Evolutionary conservation across 1,140 invertebrate species (phyloP).

Genomic region (Spodoptera litura): DNA sequence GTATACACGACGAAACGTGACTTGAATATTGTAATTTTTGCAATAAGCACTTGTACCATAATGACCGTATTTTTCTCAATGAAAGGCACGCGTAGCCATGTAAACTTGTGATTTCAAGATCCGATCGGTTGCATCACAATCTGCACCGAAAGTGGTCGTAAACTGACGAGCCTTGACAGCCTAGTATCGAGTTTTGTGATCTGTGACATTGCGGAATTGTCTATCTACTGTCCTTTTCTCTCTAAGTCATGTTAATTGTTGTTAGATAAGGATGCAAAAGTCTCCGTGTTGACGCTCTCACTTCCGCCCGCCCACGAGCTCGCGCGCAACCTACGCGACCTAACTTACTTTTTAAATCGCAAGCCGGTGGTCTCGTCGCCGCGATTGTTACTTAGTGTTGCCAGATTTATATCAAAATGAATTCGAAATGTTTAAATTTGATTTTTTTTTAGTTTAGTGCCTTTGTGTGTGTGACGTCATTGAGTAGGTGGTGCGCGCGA

Average conservation of each 20-base stretch:
- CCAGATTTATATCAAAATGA: conserved; percentile 55
- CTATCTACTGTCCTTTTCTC: conserved; percentile 62
- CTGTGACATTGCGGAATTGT: conserved; percentile 78
- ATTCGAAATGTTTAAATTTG: conserved; percentile 51
- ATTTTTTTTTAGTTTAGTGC: conserved; percentile 59
- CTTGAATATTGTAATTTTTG: conserved; percentile 67
- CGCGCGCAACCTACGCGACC: conserved; percentile 76
- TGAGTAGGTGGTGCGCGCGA: conserved; percentile 73
- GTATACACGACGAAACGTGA: conserved; percentile 59
- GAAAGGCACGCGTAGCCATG: conserved; percentile 53
- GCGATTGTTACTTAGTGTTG: conserved; percentile 65
- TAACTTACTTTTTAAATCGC: conserved; percentile 77
- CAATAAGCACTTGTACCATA: conserved; percentile 56
- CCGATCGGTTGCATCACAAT: conserved; percentile 73
- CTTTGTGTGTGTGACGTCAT: conserved; percentile 72
- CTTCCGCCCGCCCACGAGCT: conserved; percentile 83
- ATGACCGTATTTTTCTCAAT: conserved; percentile 63
- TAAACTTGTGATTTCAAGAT: conserved; percentile 49
- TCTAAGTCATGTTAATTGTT: conserved; percentile 57
- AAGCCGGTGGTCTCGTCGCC: conserved; percentile 68
- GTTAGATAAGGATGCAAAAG: conserved; percentile 75
- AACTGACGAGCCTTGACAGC: conserved; percentile 77
- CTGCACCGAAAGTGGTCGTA: conserved; percentile 81
- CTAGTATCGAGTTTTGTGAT: conserved; percentile 78
- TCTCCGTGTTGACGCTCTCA: conserved; percentile 74